A percentile compares a stretch with the other conserved stretches of the same genome.
Evolutionary conservation across 2,888 invertebrate genomes (phyloP).

Genomic region (Tridacna gigas): DNA sequence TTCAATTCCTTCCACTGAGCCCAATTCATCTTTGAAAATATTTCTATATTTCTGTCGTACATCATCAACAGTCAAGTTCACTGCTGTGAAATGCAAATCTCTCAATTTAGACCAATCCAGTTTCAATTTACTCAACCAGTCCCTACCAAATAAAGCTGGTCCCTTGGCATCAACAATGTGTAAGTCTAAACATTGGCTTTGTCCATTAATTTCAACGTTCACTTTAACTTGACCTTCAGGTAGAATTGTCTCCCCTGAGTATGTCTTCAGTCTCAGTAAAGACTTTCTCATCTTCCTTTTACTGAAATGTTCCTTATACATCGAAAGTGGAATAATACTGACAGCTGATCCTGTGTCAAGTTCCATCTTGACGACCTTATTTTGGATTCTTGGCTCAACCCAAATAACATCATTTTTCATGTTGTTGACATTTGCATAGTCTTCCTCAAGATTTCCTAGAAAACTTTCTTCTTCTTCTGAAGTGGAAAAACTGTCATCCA

Average conservation of each 20-base stretch:
- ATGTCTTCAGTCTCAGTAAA: too few relatives aligned
- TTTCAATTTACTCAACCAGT: constrained; percentile 16
- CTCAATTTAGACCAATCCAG: too few relatives aligned
- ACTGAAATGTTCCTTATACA: constrained; percentile 19
- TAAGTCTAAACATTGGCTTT: not conserved
- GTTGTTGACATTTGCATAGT: not conserved
- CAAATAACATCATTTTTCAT: not conserved
- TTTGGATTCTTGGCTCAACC: constrained; percentile 9
- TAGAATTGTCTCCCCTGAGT: too few relatives aligned
- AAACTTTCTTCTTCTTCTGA: not conserved
- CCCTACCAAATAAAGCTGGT: constrained; percentile 33
- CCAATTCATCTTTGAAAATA: constrained; percentile 36
- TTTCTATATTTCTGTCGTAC: too few relatives aligned
- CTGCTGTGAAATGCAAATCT: not conserved
- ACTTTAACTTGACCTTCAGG: too few relatives aligned
- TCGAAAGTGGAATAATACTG: constrained; percentile 22
- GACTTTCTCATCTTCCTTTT: constrained; percentile 11
- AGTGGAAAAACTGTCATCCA: not conserved
- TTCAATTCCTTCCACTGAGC: constrained; percentile 37
- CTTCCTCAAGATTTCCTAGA: constrained; percentile 9
- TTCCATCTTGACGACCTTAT: too few relatives aligned
- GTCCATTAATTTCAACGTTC: constrained; percentile 11
- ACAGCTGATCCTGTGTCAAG: constrained; percentile 48
- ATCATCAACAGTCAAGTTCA: not conserved
- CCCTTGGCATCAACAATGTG: constrained; percentile 20